Conservation (phyloP, 2,113 vertebrate species). For the Fregata magnificens region DNA sequence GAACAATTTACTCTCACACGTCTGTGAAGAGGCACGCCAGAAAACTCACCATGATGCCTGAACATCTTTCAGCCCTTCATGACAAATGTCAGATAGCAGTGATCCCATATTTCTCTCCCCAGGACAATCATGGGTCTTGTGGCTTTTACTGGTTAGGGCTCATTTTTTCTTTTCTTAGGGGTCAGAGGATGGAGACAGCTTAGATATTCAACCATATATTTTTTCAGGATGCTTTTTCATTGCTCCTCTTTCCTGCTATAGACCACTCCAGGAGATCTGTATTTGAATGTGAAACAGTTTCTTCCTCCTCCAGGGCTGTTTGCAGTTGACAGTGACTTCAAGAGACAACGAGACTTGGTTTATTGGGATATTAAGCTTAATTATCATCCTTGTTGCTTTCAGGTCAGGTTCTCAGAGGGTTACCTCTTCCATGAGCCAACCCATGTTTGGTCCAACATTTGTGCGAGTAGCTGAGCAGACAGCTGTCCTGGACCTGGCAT, state of each 20-base stretch:
- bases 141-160: background rate
- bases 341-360: background rate
- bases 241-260: background rate
- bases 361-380: background rate
- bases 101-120: background rate
- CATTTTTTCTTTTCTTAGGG: background rate
- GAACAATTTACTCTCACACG: background rate
- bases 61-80: background rate
- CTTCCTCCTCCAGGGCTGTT: background rate
- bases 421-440: background rate
- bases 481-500: background rate
- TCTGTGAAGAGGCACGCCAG: background rate
- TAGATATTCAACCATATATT: background rate
- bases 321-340: background rate
- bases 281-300: background rate
- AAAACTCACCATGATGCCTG: background rate
- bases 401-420: background rate
- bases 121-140: background rate
- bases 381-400: background rate
- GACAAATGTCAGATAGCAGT: background rate
- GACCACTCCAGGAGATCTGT: background rate
- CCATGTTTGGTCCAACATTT: background rate
- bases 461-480: background rate
- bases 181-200: background rate
- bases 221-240: background rate